Conservation (phyloP, 1,140 invertebrate genomes). For the Matsumurasca onukii region DNA sequence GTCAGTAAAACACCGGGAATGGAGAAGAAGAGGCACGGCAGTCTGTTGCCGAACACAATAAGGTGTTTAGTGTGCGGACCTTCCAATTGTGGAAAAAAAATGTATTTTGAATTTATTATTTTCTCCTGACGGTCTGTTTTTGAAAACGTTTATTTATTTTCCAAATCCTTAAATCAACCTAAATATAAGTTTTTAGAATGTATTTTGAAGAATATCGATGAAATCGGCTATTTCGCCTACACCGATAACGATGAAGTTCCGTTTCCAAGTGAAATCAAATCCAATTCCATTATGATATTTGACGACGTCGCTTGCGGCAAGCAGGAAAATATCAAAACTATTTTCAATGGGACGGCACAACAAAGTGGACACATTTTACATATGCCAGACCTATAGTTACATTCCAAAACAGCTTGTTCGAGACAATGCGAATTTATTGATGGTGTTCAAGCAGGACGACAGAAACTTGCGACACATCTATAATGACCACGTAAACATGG, state of each 20-base stretch:
- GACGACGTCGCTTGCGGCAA: slow-evolving; percentile 48
- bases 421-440: slow-evolving; percentile 49
- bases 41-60: slow-evolving; percentile 40
- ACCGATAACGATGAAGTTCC: slow-evolving; percentile 43
- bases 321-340: slow-evolving; percentile 46
- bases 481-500: too few relatives aligned
- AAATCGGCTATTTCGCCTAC: slow-evolving; percentile 41
- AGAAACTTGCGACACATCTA: slow-evolving; percentile 50
- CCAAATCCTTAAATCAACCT: slow-evolving; percentile 46
- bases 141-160: slow-evolving; percentile 49
- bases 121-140: slow-evolving; percentile 45
- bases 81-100: slow-evolving; percentile 48
- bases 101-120: slow-evolving; percentile 43
- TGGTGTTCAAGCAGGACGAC: slow-evolving; percentile 51
- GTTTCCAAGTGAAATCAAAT: slow-evolving; percentile 37
- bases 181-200: slow-evolving; percentile 45
- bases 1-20: slow-evolving; percentile 46
- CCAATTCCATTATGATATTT: slow-evolving; percentile 47
- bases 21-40: slow-evolving; percentile 37
- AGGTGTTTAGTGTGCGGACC: slow-evolving; percentile 43
- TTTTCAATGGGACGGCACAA: slow-evolving; percentile 48
- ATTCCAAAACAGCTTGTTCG: slow-evolving; percentile 50
- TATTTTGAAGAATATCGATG: slow-evolving; percentile 41
- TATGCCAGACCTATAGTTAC: slow-evolving; percentile 47
- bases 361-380: slow-evolving; percentile 45